Evolutionary conservation across 2,113 vertebrate species (phyloP).

Genomic region (Hypanus sabinus): DNA sequence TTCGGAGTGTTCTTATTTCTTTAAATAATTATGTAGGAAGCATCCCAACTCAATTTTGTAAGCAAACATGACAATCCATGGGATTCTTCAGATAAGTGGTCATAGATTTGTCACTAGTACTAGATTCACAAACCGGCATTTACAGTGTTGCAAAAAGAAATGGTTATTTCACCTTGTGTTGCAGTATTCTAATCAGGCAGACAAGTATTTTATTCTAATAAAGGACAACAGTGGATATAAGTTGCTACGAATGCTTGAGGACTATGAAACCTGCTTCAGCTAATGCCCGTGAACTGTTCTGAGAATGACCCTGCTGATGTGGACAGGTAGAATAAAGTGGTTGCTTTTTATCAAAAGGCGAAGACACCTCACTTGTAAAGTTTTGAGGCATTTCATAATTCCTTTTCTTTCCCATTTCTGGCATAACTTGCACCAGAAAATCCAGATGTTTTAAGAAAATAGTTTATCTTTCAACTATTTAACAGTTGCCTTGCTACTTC

Average conservation of each 20-base stretch:
- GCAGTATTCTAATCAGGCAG: not conserved
- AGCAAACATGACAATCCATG: not conserved
- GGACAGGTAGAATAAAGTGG: constrained; percentile 23
- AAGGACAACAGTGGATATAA: not conserved
- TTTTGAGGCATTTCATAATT: constrained; percentile 13
- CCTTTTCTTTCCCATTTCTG: not conserved
- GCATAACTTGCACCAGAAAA: not conserved
- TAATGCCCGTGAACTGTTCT: not conserved
- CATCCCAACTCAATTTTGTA: no score
- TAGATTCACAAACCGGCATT: not conserved
- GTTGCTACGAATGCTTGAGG: not conserved
- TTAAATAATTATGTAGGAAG: not conserved
- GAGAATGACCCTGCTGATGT: not conserved
- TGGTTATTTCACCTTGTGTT: not conserved
- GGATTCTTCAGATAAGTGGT: not conserved
- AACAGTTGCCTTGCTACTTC: constrained; percentile 52
- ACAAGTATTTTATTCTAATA: not conserved
- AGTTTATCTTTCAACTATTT: not conserved
- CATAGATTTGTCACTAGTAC: not conserved
- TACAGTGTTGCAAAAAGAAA: not conserved
- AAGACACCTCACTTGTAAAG: not conserved
- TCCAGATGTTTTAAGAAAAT: not conserved
- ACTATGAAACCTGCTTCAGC: not conserved
- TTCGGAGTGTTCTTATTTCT: not conserved
- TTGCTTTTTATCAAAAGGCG: constrained; percentile 2